Percentiles rank a stretch among this genome's conserved stretches.
Evolutionary conservation across 2,888 invertebrate genomes (phyloP).

Genomic region (Suillia variegata): DNA sequence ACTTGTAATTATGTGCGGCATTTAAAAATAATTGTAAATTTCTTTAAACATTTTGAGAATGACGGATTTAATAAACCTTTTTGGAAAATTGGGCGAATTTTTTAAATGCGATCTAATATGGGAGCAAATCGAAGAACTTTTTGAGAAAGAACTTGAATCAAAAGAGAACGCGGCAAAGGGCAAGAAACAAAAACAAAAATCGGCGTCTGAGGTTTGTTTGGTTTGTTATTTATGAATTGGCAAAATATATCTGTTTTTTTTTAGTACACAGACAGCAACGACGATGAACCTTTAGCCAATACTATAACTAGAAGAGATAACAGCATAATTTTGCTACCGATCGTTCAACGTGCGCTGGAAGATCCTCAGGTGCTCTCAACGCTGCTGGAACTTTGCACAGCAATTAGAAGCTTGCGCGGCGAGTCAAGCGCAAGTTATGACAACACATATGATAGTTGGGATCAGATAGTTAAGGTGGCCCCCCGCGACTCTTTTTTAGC

Average conservation of each 20-base stretch:
- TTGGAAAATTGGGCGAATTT: slow-evolving; percentile 44
- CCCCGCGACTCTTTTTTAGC: slow-evolving; percentile 48
- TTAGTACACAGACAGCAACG: not conserved
- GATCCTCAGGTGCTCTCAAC: slow-evolving; percentile 36
- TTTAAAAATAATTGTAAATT: too few relatives aligned
- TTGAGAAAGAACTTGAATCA: slow-evolving; percentile 23
- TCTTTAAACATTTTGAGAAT: too few relatives aligned
- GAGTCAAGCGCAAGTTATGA: slow-evolving; percentile 46
- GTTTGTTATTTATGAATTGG: too few relatives aligned
- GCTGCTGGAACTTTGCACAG: slow-evolving; percentile 48
- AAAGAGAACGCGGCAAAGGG: slow-evolving; percentile 3
- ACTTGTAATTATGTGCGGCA: too few relatives aligned
- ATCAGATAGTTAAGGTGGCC: slow-evolving; percentile 46
- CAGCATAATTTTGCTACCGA: slow-evolving; percentile 33
- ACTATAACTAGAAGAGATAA: too few relatives aligned
- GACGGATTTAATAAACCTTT: slow-evolving; percentile 49
- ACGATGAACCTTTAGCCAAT: slow-evolving; percentile 12
- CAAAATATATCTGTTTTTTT: not conserved
- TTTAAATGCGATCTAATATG: slow-evolving; percentile 44
- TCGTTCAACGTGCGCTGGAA: slow-evolving; percentile 35
- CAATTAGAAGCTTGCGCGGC: slow-evolving; percentile 46
- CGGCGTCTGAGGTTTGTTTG: too few relatives aligned
- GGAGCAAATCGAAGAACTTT: slow-evolving; percentile 46
- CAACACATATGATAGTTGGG: slow-evolving; percentile 55
- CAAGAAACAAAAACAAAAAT: slow-evolving; percentile 1